These are phyloP conservation scores for Pagetopsis macropterus DNA, from an alignment of 2,797 vertebrate species.

Conservation along the genomic window DNA sequence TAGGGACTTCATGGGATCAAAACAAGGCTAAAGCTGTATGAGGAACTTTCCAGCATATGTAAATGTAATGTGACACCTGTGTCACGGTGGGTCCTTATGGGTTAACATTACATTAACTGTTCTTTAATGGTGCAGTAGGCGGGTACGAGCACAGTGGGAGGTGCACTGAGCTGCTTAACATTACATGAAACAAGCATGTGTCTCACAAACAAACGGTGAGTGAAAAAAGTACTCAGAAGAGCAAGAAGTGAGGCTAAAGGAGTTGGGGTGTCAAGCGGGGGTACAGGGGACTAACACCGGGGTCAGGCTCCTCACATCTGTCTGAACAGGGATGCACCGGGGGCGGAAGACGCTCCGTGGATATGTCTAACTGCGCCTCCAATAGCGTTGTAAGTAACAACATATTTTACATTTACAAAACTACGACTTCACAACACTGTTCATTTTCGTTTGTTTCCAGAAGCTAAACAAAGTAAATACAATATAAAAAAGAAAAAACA, in stretches of 20 bases:
- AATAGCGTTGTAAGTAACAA: constrained; percentile 85
- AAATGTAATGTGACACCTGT: too few species aligned
- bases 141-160: constrained; percentile 57
- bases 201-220: neutral
- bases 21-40: too few species aligned
- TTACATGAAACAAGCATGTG: neutral
- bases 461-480: neutral
- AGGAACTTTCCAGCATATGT: too few species aligned
- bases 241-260: neutral
- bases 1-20: too few species aligned
- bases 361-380: constrained; percentile 81
- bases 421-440: neutral
- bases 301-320: constrained; percentile 44
- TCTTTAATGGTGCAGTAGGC: constrained; percentile 39
- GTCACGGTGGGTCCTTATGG: too few species aligned
- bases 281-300: constrained; percentile 12
- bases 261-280: neutral
- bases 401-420: neutral
- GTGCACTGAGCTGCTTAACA: constrained; percentile 34
- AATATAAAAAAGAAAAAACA: too few species aligned
- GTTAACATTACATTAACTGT: too few species aligned
- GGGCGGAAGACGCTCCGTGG: constrained; percentile 83
- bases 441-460: neutral
- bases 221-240: neutral
- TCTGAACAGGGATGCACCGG: constrained; percentile 82